Base-by-base conservation (phyloP, 2,888 invertebrate species). In the Crioceris asparagi region DNA sequence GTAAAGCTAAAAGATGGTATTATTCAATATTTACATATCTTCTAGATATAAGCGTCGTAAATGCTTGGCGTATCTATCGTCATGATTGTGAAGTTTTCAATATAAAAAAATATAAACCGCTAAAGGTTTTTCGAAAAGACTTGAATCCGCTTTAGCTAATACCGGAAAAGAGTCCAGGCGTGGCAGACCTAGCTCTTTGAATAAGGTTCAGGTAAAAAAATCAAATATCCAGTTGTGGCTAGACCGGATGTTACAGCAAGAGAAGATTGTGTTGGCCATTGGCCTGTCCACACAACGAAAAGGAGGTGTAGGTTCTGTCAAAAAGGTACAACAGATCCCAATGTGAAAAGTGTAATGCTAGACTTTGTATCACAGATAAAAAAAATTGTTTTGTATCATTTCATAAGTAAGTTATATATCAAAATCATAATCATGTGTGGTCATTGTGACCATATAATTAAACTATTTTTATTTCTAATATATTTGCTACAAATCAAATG, bases 81-180 rank as follows among this genome's bases (percentile, higher is more conserved):
- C 18, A 19, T 23, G 32, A 32, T 32, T 32, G 23, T 11, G n/a
- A n/a, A 21, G 12, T 21, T 19, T 14, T 11, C 18, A 32, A 21
- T 11, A 32, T 21, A 32, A 32, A 23, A 32, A 32, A 21, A 19
- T 32, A 3, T 32, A 21, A 23, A 19, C 32, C n/a, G 12, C 14
- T 23, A 32, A 30, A 14, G 10, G 29, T 11, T 39, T 36, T 15
- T 27, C 29, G 31, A 25, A 38, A 17, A 21, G 27, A 27, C 30
- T 38, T 25, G 31, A 23, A 17, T 15, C 11, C 29, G 26, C 18
- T 33, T 30, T 39, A 29, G 11, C 23, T 16, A 4, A 29, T 18
- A 12, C 32, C 19, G 21, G 19, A 10, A 39, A 35, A 29, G 35
- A 35, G 27, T 10, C 34, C 31, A 39, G 34, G 27, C 27, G 27